A percentile compares a stretch with the other conserved stretches of the same genome.
These are phyloP conservation scores for Ctenomys sociabilis DNA, from an alignment of 2,113 vertebrate genomes.

Conservation along the genomic window DNA sequence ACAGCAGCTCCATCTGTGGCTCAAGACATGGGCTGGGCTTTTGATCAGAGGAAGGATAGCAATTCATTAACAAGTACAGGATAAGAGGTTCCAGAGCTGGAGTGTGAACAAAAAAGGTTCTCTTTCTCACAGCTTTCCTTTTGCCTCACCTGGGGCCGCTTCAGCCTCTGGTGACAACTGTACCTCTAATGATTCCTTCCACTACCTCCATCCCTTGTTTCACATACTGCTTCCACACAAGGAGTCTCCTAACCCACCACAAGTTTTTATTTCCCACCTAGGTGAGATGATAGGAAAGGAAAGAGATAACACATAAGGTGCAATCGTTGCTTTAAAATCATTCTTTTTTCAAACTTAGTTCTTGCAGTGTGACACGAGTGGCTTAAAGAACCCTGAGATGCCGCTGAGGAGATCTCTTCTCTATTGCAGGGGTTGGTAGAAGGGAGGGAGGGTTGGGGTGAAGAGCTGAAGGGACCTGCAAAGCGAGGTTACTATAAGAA, in stretches of 20 bases:
- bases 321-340: not conserved
- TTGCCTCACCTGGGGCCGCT: constrained; percentile 48
- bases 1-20: constrained; percentile 72
- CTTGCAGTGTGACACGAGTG: not conserved
- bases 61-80: constrained; percentile 50
- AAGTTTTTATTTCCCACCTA: not conserved
- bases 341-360: not conserved
- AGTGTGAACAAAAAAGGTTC: constrained; percentile 45
- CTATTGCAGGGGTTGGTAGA: not conserved
- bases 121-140: not conserved
- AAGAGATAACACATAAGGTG: not conserved
- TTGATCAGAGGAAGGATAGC: constrained; percentile 63
- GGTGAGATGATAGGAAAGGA: not conserved
- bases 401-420: not conserved
- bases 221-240: not conserved
- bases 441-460: not conserved
- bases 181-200: not conserved
- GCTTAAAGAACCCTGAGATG: not conserved
- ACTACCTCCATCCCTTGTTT: not conserved
- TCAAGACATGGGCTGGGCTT: constrained; percentile 59
- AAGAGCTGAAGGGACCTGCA: not conserved
- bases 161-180: not conserved
- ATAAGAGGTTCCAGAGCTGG: constrained; percentile 74
- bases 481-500: too few species aligned
- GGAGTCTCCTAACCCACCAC: not conserved